Base-by-base conservation (phyloP, 2,797 vertebrate genomes). In the Oreonectes daqikongensis region DNA sequence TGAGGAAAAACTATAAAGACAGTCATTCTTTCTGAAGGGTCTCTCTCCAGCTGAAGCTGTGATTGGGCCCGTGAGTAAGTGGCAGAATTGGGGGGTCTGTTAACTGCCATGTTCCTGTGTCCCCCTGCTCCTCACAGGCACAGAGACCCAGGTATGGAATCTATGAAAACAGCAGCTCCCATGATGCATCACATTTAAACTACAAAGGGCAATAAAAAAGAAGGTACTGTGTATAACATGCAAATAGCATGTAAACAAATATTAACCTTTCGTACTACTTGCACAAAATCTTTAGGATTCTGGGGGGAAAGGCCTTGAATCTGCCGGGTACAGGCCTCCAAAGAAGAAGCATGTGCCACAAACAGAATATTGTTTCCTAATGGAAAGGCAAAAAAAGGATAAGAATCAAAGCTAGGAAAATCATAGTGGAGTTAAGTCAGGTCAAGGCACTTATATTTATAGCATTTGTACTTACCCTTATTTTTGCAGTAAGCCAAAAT, bases 11-110 rank as follows among this genome's bases (percentile, higher is more conserved):
- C 48, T 28, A 14, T 32, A 46, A 67, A 75, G 61, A 61, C 50
- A 53, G 53, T 94, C 87, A 94, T 85, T 99, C 95, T 76, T 98
- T 96, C 40, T 95, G 93, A 40, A 99, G 86, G 70, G 95, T 96
- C 87, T 99, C 97, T 91, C 97, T 95, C 97, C 97, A 99, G 93
- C 97, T 98, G 93, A 99, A 99, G 88, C 95, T 96, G 82, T 97
- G 96, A 38, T 98, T 99, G 28, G 97, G 97, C 90, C 97, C 97
- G 0, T 99, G 97, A 77, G 97, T 99, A 75, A 99, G 94, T 20
- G 97, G 97, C 82, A 98, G 89, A 84, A 98, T 98, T 46, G 97
- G 97, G 5, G 97, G 97, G 59, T 98, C 95, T 0, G 95, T 96
- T 75, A 99, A 93, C 92, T 99, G 96, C 97, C 97, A 99, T 78